A percentile compares a stretch with the other conserved stretches of the same genome.
Conservation (phyloP, 2,797 vertebrate species). For the Xenentodon cancila region DNA sequence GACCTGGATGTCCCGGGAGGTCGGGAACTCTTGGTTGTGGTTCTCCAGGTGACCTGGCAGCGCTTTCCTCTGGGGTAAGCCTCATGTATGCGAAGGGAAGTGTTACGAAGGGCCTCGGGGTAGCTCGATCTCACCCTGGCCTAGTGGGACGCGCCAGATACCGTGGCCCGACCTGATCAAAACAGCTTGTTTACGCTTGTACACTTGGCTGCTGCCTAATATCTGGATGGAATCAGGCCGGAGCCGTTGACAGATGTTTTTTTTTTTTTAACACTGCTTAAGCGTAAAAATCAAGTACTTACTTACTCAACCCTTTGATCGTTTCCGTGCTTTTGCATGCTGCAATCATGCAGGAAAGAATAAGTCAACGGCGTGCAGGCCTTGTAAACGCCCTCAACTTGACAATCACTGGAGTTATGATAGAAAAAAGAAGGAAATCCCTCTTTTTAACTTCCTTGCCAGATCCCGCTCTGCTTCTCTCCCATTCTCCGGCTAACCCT, state of each 20-base stretch:
- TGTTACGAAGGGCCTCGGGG: constrained; percentile 61
- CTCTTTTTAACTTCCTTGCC: constrained; percentile 37
- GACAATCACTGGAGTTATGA: constrained; percentile 37
- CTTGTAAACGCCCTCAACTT: constrained; percentile 45
- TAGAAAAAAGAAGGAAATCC: constrained; percentile 16
- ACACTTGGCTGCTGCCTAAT: constrained; percentile 21
- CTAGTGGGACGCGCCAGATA: constrained; percentile 59
- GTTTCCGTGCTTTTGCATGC: constrained; percentile 8
- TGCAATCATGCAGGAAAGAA: constrained; percentile 11
- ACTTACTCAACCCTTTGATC: background rate
- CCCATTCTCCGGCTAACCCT: constrained; percentile 28
- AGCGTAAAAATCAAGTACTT: constrained; percentile 27
- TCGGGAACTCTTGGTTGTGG: constrained; percentile 44
- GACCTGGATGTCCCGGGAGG: constrained; percentile 48
- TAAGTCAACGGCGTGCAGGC: constrained; percentile 24
- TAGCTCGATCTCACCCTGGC: constrained; percentile 53
- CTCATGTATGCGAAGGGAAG: constrained; percentile 25
- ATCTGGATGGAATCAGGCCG: constrained; percentile 24
- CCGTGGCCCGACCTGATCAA: constrained; percentile 51
- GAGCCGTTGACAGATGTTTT: constrained; percentile 41
- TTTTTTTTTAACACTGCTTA: no score
- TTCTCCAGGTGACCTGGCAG: constrained; percentile 71
- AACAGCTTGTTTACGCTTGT: constrained; percentile 70
- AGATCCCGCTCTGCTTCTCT: constrained; percentile 35
- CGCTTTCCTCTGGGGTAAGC: constrained; percentile 43